phyloP scores from a whole-genome alignment of 1,140 invertebrate genomes.

The Nasonia giraulti region DNA sequence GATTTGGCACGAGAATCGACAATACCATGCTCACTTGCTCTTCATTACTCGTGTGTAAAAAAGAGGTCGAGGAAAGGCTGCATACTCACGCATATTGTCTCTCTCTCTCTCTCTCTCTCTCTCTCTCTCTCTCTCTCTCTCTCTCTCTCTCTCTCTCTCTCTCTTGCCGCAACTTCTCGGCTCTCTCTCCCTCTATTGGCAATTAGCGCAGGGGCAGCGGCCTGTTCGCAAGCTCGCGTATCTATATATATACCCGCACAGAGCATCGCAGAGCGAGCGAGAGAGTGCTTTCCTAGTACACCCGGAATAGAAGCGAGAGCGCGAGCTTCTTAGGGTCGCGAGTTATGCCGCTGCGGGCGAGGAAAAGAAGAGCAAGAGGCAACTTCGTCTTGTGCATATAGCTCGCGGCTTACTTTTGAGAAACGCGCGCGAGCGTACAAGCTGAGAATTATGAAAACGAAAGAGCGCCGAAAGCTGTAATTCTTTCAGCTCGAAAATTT shows the following conservation, averaged over 20 bases:
- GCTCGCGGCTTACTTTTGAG: neutral
- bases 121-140: neutral
- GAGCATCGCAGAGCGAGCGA: neutral
- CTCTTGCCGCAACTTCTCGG: neutral
- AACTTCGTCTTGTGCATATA: neutral
- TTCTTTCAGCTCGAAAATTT: neutral
- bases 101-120: neutral
- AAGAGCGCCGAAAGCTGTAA: neutral
- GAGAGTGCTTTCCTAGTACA: conserved; percentile 5
- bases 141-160: neutral
- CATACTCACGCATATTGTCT: neutral
- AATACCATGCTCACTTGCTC: neutral
- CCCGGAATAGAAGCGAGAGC: neutral
- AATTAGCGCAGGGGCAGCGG: neutral
- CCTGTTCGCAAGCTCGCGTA: neutral
- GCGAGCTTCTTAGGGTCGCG: neutral
- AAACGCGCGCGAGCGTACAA: neutral
- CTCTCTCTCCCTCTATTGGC: neutral
- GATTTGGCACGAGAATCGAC: neutral
- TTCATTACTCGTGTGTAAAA: neutral
- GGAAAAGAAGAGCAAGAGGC: neutral
- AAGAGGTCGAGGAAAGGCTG: neutral
- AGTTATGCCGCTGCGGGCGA: neutral
- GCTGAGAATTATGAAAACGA: neutral
- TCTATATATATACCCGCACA: neutral